phyloP scores from a whole-genome alignment of 1,140 invertebrate species.

The Propsilocerus akamusi region DNA sequence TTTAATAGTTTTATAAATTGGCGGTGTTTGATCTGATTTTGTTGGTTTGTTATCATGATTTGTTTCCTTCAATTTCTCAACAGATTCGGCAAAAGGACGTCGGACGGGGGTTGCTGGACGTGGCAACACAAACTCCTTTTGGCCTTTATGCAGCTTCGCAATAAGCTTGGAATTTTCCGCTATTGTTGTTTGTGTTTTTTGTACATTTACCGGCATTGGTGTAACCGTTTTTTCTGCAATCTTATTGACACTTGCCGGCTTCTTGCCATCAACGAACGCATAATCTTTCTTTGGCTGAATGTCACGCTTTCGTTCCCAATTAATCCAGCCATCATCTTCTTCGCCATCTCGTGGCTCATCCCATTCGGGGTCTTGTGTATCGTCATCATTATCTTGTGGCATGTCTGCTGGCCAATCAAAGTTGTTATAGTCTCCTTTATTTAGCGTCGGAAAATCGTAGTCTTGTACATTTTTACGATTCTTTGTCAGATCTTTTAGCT shows the following conservation, averaged over 20 bases:
- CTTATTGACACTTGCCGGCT: background rate
- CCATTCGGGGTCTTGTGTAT: background rate
- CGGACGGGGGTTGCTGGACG: constrained; percentile 26
- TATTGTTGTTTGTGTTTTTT: constrained; percentile 8
- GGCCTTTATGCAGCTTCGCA: constrained; percentile 15
- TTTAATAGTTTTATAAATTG: constrained; percentile 31
- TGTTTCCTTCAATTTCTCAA: constrained; percentile 15
- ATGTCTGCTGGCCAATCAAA: background rate
- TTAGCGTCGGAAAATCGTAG: constrained; percentile 1
- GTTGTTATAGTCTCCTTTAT: background rate
- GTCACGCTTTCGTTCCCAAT: constrained; percentile 10
- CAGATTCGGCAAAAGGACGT: constrained; percentile 14
- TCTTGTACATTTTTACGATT: constrained; percentile 8
- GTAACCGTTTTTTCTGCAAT: background rate
- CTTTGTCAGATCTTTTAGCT: constrained; percentile 21
- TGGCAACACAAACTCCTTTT: constrained; percentile 29
- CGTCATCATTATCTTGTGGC: background rate
- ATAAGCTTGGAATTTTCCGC: constrained; percentile 5
- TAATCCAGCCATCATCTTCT: constrained; percentile 10
- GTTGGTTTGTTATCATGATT: constrained; percentile 8
- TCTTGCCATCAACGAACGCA: background rate
- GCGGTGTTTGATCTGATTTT: constrained; percentile 14
- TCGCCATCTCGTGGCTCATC: no score
- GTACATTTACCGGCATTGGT: constrained; percentile 8
- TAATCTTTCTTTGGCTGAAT: constrained; percentile 4